A percentile compares a stretch with the other conserved stretches of the same genome.
Evolutionary conservation across 2,888 invertebrate species (phyloP).

Genomic region (Notocelia uddmanniana): DNA sequence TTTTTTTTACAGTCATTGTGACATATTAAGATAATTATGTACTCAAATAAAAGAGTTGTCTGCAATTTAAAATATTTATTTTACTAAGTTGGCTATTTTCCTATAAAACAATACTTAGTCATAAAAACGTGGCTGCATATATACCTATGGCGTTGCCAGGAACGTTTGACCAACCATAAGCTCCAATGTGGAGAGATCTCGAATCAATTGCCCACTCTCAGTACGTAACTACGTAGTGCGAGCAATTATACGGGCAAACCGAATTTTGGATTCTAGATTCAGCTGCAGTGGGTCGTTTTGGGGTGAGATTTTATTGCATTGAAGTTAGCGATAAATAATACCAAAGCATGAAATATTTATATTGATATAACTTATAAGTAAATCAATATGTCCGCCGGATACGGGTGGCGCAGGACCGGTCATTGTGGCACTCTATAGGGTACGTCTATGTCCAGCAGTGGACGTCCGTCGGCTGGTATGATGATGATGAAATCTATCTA

Average conservation of each 20-base stretch:
- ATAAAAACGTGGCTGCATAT: not conserved
- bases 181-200: not conserved
- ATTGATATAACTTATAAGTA: too few relatives aligned
- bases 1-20: too few relatives aligned
- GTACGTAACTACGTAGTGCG: not conserved
- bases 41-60: too few relatives aligned
- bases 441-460: too few relatives aligned
- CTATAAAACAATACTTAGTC: not conserved
- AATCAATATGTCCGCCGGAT: too few relatives aligned
- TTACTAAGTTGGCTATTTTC: not conserved
- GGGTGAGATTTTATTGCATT: not conserved
- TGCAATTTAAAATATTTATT: too few relatives aligned
- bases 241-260: constrained; percentile 8
- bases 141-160: not conserved
- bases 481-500: too few relatives aligned
- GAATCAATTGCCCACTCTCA: constrained; percentile 1
- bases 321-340: not conserved
- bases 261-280: constrained; percentile 2
- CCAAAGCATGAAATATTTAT: too few relatives aligned
- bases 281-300: not conserved
- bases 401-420: too few relatives aligned
- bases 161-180: not conserved
- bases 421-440: too few relatives aligned
- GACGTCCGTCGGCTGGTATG: too few relatives aligned
- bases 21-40: too few relatives aligned